Conservation (phyloP, 2,888 invertebrate genomes). For the Zygaena filipendulae region DNA sequence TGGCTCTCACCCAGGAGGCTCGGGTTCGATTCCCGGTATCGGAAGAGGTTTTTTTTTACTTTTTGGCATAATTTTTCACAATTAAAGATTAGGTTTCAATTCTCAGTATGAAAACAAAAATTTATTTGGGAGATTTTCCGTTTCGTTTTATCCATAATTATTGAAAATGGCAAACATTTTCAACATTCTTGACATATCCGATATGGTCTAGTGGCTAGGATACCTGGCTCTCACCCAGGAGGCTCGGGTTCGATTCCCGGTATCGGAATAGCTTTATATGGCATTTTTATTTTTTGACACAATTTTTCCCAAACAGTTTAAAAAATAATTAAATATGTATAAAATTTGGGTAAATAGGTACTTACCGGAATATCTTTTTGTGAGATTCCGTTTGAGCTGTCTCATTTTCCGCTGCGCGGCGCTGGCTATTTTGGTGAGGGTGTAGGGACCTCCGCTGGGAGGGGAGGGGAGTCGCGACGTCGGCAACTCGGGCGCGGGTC, state of each 20-base stretch:
- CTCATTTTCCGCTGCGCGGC: conserved; percentile 72
- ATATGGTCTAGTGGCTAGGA: conserved; percentile 65
- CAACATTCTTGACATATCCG: too few species aligned
- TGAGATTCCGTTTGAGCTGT: conserved; percentile 73
- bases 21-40: conserved; percentile 77
- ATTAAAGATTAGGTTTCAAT: too few species aligned
- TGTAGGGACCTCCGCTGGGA: conserved; percentile 72
- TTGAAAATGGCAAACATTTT: too few species aligned
- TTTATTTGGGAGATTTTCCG: too few species aligned
- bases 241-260: conserved; percentile 77
- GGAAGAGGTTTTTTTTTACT: conserved; percentile 42
- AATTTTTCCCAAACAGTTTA: too few species aligned
- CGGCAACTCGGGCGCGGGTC: conserved; percentile 37
- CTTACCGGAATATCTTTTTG: conserved; percentile 67
- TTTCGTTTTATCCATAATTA: too few species aligned
- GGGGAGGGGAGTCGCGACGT: conserved; percentile 67
- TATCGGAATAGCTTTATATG: conserved; percentile 71
- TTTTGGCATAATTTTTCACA: too few species aligned
- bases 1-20: conserved; percentile 75
- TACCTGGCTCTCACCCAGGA: conserved; percentile 73
- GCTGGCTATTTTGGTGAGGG: conserved; percentile 73
- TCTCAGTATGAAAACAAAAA: too few species aligned
- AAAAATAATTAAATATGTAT: too few species aligned
- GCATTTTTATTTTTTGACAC: too few species aligned
- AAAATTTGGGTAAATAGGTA: too few species aligned